Percentiles rank a stretch among this genome's conserved stretches.
phyloP scores from a whole-genome alignment of 1,140 invertebrate genomes.

The Drosophila varians region DNA sequence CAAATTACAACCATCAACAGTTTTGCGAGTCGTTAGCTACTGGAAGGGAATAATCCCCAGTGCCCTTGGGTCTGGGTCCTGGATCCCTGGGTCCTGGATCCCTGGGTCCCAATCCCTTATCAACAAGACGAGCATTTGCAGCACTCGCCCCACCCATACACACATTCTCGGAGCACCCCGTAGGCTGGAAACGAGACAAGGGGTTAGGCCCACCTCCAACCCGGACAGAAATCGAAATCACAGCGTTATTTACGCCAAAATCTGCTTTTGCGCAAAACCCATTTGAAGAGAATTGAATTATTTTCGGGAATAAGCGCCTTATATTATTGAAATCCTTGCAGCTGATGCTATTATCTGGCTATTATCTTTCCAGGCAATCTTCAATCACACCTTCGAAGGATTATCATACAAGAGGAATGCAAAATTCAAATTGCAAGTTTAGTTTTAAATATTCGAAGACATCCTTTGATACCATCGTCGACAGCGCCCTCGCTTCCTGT shows the following conservation, averaged over 20 bases:
- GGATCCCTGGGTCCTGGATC: too few species aligned
- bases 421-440: too few species aligned
- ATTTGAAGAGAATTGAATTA: not conserved
- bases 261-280: conserved; percentile 20
- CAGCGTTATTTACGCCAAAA: conserved; percentile 7
- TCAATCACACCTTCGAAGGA: not conserved
- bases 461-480: not conserved
- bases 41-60: conserved; percentile 26
- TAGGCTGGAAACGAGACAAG: conserved; percentile 4
- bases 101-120: conserved; percentile 31
- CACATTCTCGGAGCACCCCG: conserved; percentile 13
- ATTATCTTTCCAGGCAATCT: not conserved
- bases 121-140: conserved; percentile 52
- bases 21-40: conserved; percentile 60
- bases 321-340: conserved; percentile 6
- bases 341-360: conserved; percentile 7
- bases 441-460: not conserved
- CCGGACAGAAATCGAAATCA: conserved; percentile 30
- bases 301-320: conserved; percentile 16
- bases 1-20: conserved; percentile 67
- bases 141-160: conserved; percentile 5
- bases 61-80: not conserved
- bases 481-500: conserved; percentile 14
- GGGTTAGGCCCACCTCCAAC: conserved; percentile 25
- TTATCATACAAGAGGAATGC: not conserved